A percentile compares a stretch with the other conserved stretches of the same genome.
Conservation (phyloP, 2,113 vertebrate genomes). For the Bufo bufo region DNA sequence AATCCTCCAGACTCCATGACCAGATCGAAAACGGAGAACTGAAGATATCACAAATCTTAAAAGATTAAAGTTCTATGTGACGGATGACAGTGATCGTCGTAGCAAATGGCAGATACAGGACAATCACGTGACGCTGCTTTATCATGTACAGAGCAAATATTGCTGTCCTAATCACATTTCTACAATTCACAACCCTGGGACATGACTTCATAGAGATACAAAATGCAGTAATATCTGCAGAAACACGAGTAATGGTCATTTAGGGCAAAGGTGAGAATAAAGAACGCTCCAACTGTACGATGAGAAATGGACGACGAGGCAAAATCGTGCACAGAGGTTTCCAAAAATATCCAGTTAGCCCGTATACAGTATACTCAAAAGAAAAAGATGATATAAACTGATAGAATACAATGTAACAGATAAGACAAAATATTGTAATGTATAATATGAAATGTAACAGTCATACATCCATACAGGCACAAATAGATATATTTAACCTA, state of each 20-base stretch:
- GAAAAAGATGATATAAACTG: neutral
- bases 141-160: constrained; percentile 10
- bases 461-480: neutral
- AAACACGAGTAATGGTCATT: neutral
- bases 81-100: neutral
- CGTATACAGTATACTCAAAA: neutral
- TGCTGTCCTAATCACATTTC: constrained; percentile 32
- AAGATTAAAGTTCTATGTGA: neutral
- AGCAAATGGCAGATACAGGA: neutral
- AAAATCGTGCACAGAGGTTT: neutral
- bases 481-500: neutral
- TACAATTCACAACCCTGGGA: neutral
- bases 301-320: constrained; percentile 1
- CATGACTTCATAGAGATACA: neutral
- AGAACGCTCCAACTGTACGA: constrained; percentile 4
- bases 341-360: constrained; percentile 4
- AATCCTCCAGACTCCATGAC: neutral
- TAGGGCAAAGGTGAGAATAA: neutral
- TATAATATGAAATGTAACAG: neutral
- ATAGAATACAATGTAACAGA: neutral
- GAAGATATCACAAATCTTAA: neutral
- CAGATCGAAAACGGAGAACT: neutral
- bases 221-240: neutral
- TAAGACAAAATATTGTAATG: neutral
- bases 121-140: neutral